Conservation (phyloP, 2,888 invertebrate genomes). For the Mesopsocus fuscifrons region DNA sequence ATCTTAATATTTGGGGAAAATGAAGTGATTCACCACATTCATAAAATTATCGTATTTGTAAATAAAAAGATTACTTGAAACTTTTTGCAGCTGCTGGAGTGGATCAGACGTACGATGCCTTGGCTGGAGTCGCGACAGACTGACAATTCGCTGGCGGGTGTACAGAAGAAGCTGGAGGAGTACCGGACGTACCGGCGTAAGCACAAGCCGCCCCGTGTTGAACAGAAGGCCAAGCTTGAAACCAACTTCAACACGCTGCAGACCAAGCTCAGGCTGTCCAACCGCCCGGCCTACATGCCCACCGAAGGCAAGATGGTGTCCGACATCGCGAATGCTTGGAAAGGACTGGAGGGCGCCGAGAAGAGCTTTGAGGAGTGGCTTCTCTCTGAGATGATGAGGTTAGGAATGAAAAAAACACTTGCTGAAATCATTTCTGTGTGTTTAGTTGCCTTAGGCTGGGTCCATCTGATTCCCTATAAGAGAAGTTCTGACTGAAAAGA, state of each 20-base stretch:
- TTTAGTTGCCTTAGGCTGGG: too few species aligned
- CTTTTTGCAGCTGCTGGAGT: slow-evolving; percentile 87
- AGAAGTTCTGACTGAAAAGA: too few species aligned
- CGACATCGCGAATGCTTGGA: slow-evolving; percentile 97
- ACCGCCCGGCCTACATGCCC: slow-evolving; percentile 98
- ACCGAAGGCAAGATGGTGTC: slow-evolving; percentile 98
- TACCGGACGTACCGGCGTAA: slow-evolving; percentile 97
- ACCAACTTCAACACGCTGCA: slow-evolving; percentile 99
- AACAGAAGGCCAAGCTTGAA: slow-evolving; percentile 97
- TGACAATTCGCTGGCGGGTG: slow-evolving; percentile 92
- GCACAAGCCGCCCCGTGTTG: slow-evolving; percentile 98
- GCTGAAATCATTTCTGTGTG: too few species aligned
- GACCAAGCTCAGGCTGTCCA: slow-evolving; percentile 92
- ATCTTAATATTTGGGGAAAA: neutral
- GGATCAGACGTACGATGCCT: slow-evolving; percentile 97
- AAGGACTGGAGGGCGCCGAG: slow-evolving; percentile 91
- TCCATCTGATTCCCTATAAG: too few species aligned
- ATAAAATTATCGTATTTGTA: too few species aligned
- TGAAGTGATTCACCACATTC: too few species aligned
- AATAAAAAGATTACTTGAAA: too few species aligned
- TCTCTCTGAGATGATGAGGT: slow-evolving; percentile 95
- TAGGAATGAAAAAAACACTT: too few species aligned
- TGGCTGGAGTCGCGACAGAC: slow-evolving; percentile 93
- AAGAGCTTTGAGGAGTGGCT: slow-evolving; percentile 99
- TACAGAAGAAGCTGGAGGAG: slow-evolving; percentile 94